A percentile compares a stretch with the other conserved stretches of the same genome.
These are phyloP conservation scores for Muscicapa comitata DNA, from an alignment of 2,797 vertebrate genomes.

Conservation along the genomic window DNA sequence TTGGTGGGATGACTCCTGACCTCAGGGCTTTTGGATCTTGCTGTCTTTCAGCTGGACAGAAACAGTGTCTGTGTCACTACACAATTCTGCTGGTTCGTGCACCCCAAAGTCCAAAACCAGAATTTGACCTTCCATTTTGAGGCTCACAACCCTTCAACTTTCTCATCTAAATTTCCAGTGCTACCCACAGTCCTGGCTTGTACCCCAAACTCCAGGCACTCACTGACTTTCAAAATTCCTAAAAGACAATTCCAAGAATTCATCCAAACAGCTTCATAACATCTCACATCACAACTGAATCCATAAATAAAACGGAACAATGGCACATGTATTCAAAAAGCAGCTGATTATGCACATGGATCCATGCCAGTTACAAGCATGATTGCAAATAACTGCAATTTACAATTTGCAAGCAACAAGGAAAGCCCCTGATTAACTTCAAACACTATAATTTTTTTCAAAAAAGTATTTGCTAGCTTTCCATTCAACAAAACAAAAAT, in stretches of 20 bases:
- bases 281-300: constrained; percentile 30
- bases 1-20: not conserved
- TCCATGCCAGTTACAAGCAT: constrained; percentile 35
- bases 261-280: not conserved
- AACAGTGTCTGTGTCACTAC: not conserved
- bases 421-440: constrained; percentile 54
- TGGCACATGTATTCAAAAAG: constrained; percentile 45
- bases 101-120: not conserved
- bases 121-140: not conserved
- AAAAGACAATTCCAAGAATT: constrained; percentile 17
- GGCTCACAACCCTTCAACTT: not conserved
- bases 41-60: not conserved
- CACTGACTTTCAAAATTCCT: not conserved
- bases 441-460: constrained; percentile 38
- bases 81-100: not conserved
- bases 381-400: constrained; percentile 65
- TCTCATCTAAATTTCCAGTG: not conserved
- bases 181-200: not conserved
- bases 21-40: not conserved
- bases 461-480: constrained; percentile 17
- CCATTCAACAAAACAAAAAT: not conserved
- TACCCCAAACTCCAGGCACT: not conserved
- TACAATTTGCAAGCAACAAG: constrained; percentile 54
- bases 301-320: constrained; percentile 62
- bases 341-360: constrained; percentile 55